Percentiles rank a stretch among this genome's conserved stretches.
phyloP scores from a whole-genome alignment of 1,140 invertebrate genomes.

The Drosophila takahashii region DNA sequence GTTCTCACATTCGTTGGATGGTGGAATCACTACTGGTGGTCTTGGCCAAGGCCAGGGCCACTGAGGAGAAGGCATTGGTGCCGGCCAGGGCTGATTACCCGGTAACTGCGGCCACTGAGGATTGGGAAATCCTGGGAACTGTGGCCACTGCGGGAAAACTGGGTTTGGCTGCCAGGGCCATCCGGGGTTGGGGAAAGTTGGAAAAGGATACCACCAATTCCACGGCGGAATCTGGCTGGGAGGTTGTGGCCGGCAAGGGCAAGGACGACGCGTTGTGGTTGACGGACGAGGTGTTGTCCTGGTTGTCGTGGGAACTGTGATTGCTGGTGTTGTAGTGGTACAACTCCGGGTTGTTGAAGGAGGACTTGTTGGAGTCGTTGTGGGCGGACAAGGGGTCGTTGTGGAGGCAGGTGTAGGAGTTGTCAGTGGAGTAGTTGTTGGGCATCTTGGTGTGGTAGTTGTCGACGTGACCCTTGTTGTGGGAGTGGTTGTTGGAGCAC shows the following conservation, averaged over 20 bases:
- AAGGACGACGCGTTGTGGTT: conserved; percentile 6
- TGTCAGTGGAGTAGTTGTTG: background rate
- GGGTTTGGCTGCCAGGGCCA: conserved; percentile 25
- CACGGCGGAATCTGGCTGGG: conserved; percentile 5
- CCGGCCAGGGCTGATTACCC: background rate
- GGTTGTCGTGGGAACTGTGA: background rate
- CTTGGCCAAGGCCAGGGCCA: conserved; percentile 23
- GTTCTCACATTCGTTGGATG: conserved; percentile 9
- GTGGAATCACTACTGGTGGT: conserved; percentile 6
- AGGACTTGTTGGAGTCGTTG: background rate
- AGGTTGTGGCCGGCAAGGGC: conserved; percentile 4
- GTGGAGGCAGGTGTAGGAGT: background rate
- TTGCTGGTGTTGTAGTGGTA: background rate
- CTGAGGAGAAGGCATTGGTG: background rate
- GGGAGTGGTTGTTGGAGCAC: background rate
- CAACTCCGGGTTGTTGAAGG: background rate
- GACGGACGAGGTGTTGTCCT: background rate
- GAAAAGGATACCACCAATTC: conserved; percentile 19
- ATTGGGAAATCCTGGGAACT: background rate
- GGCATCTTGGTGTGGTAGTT: background rate
- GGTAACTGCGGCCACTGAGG: conserved; percentile 5
- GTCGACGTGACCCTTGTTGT: background rate
- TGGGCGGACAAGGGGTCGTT: background rate
- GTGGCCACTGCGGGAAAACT: conserved; percentile 9
- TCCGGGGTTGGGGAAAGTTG: conserved; percentile 3